Percentiles rank a stretch among this genome's conserved stretches.
phyloP scores from a whole-genome alignment of 2,888 invertebrate species.

The Amphipoea oculea region DNA sequence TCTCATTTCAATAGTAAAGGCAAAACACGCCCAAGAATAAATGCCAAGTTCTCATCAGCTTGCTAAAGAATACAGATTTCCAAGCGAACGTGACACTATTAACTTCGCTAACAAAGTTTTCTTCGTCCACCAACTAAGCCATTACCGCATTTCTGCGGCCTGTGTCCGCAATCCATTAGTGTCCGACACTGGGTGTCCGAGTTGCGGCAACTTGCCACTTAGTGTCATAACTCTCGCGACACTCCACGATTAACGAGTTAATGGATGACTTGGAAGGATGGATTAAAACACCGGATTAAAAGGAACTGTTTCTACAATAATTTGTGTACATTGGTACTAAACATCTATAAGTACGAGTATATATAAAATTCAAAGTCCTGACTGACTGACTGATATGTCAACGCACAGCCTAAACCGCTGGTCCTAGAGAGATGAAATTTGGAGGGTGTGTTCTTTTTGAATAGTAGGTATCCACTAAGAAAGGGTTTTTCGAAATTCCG shows the following conservation, averaged over 20 bases:
- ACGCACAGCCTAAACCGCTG: no score
- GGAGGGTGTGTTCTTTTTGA: no score
- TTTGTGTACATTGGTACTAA: neutral
- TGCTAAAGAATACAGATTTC: constrained; percentile 3
- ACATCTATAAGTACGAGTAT: neutral
- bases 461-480: no score
- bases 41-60: neutral
- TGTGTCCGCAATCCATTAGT: constrained; percentile 48
- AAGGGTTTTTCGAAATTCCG: no score
- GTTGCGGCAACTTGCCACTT: constrained; percentile 52
- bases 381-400: no score
- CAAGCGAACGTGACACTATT: neutral
- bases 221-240: constrained; percentile 37
- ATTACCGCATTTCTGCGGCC: constrained; percentile 44
- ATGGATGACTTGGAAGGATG: neutral
- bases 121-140: constrained; percentile 22
- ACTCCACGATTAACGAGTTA: constrained; percentile 28
- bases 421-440: no score
- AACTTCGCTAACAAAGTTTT: constrained; percentile 34
- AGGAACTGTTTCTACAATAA: neutral
- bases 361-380: no score
- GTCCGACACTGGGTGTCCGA: constrained; percentile 42
- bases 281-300: constrained; percentile 13
- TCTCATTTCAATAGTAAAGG: neutral
- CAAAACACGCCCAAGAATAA: neutral